phyloP scores from a whole-genome alignment of 2,888 invertebrate genomes.

The Pterostichus niger region DNA sequence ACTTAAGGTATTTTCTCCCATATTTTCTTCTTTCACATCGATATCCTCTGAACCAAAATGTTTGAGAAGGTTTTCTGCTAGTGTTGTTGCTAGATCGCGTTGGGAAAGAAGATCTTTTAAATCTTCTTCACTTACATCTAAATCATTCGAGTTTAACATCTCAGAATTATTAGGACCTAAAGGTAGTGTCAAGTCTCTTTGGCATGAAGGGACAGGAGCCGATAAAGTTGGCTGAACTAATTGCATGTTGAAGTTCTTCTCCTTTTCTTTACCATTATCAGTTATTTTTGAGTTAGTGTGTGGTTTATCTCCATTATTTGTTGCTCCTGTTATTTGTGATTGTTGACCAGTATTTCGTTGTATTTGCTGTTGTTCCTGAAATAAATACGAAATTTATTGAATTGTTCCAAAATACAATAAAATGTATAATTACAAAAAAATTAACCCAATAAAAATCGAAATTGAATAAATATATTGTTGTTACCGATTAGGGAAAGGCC shows the following conservation, averaged over 20 bases:
- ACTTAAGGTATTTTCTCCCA: constrained; percentile 74
- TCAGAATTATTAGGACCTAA: constrained; percentile 70
- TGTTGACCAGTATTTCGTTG: constrained; percentile 29
- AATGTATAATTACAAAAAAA: no score
- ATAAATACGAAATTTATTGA: neutral
- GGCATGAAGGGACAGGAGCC: constrained; percentile 70
- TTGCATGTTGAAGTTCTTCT: constrained; percentile 71
- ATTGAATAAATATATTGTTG: no score
- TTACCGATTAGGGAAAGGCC: no score
- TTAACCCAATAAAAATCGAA: no score
- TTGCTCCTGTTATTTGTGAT: constrained; percentile 71
- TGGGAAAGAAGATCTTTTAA: constrained; percentile 86
- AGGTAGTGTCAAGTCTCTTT: constrained; percentile 69
- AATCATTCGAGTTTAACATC: constrained; percentile 73
- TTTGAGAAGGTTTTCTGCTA: constrained; percentile 93
- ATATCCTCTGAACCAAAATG: constrained; percentile 89
- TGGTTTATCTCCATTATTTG: constrained; percentile 74
- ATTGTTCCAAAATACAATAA: neutral
- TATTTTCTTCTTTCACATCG: constrained; percentile 72
- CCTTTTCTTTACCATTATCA: constrained; percentile 77
- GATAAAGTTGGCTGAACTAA: constrained; percentile 72
- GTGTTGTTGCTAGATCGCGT: constrained; percentile 86
- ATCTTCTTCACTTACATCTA: constrained; percentile 85
- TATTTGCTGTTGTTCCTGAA: constrained; percentile 20
- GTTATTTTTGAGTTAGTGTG: constrained; percentile 71